These are phyloP conservation scores for Beroe ovata DNA, from an alignment of 37 sponge, comb jelly and placozoan genomes.

Conservation along the genomic window DNA sequence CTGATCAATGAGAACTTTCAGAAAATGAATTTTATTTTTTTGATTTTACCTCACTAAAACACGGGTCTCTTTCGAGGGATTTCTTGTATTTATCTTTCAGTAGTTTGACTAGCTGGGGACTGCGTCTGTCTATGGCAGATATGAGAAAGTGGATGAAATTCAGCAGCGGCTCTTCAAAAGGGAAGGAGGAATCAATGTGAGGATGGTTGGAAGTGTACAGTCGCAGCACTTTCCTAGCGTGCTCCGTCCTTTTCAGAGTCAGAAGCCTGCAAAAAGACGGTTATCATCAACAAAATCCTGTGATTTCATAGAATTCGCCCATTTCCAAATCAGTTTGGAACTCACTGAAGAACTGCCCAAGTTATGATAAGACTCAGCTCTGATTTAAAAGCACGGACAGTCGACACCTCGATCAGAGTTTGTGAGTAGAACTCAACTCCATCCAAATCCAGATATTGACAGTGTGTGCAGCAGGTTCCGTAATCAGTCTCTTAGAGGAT, in stretches of 20 bases:
- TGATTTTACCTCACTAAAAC: slow-evolving; percentile 32
- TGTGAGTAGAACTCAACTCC: slow-evolving; percentile 64
- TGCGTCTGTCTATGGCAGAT: slow-evolving; percentile 44
- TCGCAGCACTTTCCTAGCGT: background rate
- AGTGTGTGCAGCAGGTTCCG: slow-evolving; percentile 51
- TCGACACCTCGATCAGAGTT: slow-evolving; percentile 57
- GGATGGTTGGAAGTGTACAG: slow-evolving; percentile 3
- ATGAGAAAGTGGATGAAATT: slow-evolving; percentile 37
- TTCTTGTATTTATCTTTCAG: slow-evolving; percentile 44
- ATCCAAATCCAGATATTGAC: slow-evolving; percentile 54
- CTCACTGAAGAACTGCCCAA: slow-evolving; percentile 61
- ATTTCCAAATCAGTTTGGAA: background rate
- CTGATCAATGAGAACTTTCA: no score
- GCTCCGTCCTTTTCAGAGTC: slow-evolving; percentile 47
- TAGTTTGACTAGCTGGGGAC: slow-evolving; percentile 32
- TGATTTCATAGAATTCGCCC: no score
- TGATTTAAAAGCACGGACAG: background rate
- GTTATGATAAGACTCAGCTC: slow-evolving; percentile 33
- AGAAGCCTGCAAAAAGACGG: slow-evolving; percentile 1
- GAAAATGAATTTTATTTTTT: no score
- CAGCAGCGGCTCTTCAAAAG: slow-evolving; percentile 35
- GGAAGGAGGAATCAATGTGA: slow-evolving; percentile 6
- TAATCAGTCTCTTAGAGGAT: slow-evolving; percentile 40
- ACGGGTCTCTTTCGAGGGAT: slow-evolving; percentile 33
- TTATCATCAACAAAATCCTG: no score